phyloP scores from a whole-genome alignment of 2,797 vertebrate genomes.

The Sciurus carolinensis region DNA sequence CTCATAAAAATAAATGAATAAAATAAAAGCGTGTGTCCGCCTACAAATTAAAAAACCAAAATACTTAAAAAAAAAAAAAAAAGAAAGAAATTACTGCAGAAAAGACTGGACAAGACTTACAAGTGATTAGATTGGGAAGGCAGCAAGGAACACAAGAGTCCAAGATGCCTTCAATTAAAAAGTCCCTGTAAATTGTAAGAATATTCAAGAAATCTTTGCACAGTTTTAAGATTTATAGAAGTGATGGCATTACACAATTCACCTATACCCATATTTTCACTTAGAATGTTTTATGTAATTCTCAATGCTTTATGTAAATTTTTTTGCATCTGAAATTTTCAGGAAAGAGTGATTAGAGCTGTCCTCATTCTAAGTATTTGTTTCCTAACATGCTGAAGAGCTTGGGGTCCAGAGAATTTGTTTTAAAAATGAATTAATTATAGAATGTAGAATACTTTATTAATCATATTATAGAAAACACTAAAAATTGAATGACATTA shows the following conservation, averaged over 20 bases:
- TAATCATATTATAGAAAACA: not conserved
- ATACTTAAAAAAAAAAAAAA: no score
- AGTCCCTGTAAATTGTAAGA: not conserved
- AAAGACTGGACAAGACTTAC: not conserved
- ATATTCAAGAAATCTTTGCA: not conserved
- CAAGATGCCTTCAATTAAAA: not conserved
- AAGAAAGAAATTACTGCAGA: not conserved
- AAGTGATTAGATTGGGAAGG: not conserved
- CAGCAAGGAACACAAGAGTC: not conserved
- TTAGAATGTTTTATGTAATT: not conserved
- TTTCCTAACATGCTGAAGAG: not conserved
- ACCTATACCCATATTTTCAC: not conserved
- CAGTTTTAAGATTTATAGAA: not conserved
- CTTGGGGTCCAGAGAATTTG: not conserved
- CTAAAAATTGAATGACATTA: not conserved
- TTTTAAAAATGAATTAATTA: not conserved
- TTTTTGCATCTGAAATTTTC: not conserved
- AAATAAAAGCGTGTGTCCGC: no score
- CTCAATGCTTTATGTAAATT: not conserved
- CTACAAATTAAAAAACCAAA: no score
- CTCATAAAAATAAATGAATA: no score
- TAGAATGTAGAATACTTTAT: conserved; percentile 8
- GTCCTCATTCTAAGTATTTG: not conserved
- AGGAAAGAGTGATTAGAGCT: not conserved
- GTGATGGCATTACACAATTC: not conserved